phyloP scores from a whole-genome alignment of 2,888 invertebrate genomes.

The Caenorhabditis angaria region DNA sequence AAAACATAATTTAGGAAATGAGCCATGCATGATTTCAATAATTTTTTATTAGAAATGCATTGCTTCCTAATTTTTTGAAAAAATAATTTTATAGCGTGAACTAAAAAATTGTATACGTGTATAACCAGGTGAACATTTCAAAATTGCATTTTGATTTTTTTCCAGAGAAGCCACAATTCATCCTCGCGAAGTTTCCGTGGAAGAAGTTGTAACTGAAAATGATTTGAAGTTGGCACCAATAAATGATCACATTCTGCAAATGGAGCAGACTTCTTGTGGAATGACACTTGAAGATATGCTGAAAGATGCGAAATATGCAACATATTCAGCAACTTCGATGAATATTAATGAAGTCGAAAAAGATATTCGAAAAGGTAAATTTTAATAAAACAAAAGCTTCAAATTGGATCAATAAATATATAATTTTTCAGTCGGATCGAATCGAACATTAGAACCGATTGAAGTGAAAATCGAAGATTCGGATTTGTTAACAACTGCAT shows the following conservation, averaged over 20 bases:
- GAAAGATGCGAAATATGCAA: conserved; percentile 29
- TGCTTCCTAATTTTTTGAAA: no score
- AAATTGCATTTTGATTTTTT: background rate
- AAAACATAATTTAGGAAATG: no score
- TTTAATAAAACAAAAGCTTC: background rate
- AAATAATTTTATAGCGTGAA: no score
- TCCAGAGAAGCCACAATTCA: conserved; percentile 1
- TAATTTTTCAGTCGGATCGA: background rate
- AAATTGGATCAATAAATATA: background rate
- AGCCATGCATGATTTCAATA: no score
- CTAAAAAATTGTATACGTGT: no score
- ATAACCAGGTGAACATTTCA: no score
- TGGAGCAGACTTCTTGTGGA: conserved; percentile 15
- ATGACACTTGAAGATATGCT: conserved; percentile 21
- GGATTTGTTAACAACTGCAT: background rate
- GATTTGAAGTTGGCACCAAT: conserved; percentile 2
- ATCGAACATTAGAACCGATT: conserved; percentile 33
- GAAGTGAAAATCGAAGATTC: conserved; percentile 47
- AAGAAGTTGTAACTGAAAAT: background rate
- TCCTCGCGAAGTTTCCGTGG: background rate
- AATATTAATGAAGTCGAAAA: conserved; percentile 5
- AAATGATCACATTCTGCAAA: conserved; percentile 12
- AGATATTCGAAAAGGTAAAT: background rate
- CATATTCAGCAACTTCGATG: conserved; percentile 9
- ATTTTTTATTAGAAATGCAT: background rate